Percentiles rank a stretch among this genome's conserved stretches.
Evolutionary conservation across 2,797 vertebrate species (phyloP).

Genomic region (Petrocephalus schoutedeni): DNA sequence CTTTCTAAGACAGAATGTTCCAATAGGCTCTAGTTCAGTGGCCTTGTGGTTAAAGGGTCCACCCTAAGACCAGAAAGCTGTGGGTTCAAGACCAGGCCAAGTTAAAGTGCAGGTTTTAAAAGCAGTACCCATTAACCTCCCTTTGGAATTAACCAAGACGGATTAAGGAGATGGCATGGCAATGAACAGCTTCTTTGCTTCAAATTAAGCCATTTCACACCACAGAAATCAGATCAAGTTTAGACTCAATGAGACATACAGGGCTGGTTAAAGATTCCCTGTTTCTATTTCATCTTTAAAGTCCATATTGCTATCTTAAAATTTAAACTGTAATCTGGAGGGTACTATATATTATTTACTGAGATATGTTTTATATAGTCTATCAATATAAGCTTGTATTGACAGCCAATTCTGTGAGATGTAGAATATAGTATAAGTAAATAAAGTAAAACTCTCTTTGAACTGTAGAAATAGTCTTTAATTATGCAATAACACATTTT

Average conservation of each 20-base stretch:
- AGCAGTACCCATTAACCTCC: conserved; percentile 5
- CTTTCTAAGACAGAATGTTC: conserved; percentile 30
- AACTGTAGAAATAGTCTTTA: not conserved
- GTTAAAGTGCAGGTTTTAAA: conserved; percentile 41
- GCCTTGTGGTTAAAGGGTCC: conserved; percentile 54
- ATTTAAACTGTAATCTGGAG: not conserved
- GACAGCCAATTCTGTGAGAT: not conserved
- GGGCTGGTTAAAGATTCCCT: not conserved
- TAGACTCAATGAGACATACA: not conserved
- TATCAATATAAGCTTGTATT: not conserved
- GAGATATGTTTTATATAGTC: not conserved
- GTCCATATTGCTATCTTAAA: not conserved
- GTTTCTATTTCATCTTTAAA: not conserved
- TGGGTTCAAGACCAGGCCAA: conserved; percentile 40
- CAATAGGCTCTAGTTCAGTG: conserved; percentile 36
- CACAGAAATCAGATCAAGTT: not conserved
- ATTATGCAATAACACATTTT: not conserved
- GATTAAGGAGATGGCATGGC: not conserved
- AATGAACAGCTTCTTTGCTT: not conserved
- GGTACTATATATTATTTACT: not conserved
- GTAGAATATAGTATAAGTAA: not conserved
- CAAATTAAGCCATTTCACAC: conserved; percentile 1
- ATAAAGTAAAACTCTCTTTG: not conserved
- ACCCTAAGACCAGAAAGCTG: conserved; percentile 44
- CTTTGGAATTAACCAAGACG: not conserved